Conservation (phyloP, 2,113 vertebrate species). For the Chamaetylas fuelleborni region DNA sequence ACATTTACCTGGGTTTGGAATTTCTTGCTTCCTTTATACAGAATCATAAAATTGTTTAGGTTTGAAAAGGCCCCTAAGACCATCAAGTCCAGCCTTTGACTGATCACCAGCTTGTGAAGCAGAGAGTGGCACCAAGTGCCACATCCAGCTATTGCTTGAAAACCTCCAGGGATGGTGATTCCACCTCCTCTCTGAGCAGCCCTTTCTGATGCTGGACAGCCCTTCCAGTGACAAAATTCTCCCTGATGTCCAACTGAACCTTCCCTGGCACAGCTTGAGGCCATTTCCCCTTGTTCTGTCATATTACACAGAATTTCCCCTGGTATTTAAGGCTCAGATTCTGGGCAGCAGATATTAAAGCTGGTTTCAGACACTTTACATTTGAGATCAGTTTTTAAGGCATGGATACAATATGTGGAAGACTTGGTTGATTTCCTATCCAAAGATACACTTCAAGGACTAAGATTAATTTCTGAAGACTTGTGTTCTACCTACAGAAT, state of each 20-base stretch:
- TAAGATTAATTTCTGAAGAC: background rate
- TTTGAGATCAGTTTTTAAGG: background rate
- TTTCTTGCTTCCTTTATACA: background rate
- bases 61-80: background rate
- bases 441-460: background rate
- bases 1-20: background rate
- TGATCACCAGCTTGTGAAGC: background rate
- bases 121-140: fast-evolving
- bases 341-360: background rate
- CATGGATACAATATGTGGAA: background rate
- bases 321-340: background rate
- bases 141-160: fast-evolving
- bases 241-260: background rate
- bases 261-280: background rate
- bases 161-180: background rate
- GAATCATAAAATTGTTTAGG: background rate
- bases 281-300: background rate
- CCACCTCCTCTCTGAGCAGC: background rate
- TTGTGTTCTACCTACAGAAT: background rate
- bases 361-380: background rate
- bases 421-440: background rate
- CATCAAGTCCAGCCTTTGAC: background rate
- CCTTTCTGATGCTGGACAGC: background rate
- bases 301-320: background rate
- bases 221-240: background rate